These are phyloP conservation scores for Gymnopithys bicolor DNA, from an alignment of 2,797 vertebrate genomes.

Conservation along the genomic window DNA sequence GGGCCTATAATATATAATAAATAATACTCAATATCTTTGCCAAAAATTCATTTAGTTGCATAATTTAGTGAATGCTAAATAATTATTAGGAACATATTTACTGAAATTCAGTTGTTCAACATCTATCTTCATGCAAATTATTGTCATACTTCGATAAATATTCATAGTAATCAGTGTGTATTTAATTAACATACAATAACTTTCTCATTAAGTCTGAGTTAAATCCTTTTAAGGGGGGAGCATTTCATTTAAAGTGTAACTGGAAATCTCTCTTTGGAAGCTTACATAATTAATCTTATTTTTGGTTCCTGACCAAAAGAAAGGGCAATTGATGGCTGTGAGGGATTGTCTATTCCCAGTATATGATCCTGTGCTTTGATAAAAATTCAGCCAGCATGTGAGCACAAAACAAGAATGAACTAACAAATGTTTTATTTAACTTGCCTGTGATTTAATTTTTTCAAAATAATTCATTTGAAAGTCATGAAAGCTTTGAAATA, in stretches of 20 bases:
- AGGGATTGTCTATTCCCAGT: not conserved
- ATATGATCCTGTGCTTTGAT: not conserved
- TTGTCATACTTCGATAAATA: constrained; percentile 76
- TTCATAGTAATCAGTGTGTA: constrained; percentile 77
- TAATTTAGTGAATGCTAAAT: constrained; percentile 70
- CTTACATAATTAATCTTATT: constrained; percentile 49
- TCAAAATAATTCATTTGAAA: constrained; percentile 18
- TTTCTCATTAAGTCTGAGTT: constrained; percentile 77
- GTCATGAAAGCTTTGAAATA: constrained; percentile 1
- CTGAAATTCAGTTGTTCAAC: constrained; percentile 74
- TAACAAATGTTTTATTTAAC: not conserved
- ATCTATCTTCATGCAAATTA: constrained; percentile 80
- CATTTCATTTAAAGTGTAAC: constrained; percentile 70
- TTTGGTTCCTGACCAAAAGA: constrained; percentile 43
- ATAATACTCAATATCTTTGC: constrained; percentile 65
- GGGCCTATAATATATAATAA: constrained; percentile 37
- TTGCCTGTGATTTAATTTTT: not conserved
- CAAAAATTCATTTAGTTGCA: constrained; percentile 63
- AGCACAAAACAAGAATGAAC: not conserved
- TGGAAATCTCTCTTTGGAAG: constrained; percentile 63
- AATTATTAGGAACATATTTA: constrained; percentile 78
- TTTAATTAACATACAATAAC: constrained; percentile 84
- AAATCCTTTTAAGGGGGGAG: constrained; percentile 71
- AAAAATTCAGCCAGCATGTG: constrained; percentile 10
- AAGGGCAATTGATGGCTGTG: not conserved